A percentile compares a stretch with the other conserved stretches of the same genome.
Evolutionary conservation across 64 coral and sea anemone species (phyloP).

Genomic region (Trachythela sp.): DNA sequence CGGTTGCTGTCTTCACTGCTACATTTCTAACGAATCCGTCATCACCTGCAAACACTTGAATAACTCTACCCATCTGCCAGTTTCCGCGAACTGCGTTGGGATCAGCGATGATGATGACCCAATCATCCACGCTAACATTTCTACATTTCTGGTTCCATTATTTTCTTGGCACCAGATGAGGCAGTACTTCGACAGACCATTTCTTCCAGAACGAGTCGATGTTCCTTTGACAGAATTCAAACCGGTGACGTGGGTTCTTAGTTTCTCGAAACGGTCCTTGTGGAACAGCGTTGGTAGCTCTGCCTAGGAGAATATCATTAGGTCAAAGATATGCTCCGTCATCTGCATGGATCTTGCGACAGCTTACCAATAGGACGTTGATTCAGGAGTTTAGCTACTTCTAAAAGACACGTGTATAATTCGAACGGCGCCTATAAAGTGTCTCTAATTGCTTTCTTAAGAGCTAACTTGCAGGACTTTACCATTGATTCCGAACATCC

Average conservation of each 20-base stretch:
- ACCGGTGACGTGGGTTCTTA: too few species aligned
- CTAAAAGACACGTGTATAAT: conserved; percentile 47
- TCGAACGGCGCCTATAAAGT: conserved; percentile 22
- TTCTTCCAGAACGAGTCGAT: conserved; percentile 45
- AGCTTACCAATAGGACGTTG: conserved; percentile 54
- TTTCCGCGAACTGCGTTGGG: too few species aligned
- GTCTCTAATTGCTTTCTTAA: background rate
- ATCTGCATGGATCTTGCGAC: conserved; percentile 45
- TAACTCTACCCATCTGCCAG: background rate
- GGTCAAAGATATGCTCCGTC: too few species aligned
- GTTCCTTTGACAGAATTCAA: conserved; percentile 48
- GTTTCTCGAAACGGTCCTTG: too few species aligned
- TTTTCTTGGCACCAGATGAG: conserved; percentile 31
- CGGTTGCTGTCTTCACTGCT: background rate
- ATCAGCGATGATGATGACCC: background rate
- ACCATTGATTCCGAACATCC: conserved; percentile 12
- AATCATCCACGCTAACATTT: conserved; percentile 37
- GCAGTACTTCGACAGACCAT: conserved; percentile 52
- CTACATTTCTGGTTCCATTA: conserved; percentile 21
- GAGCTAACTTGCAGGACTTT: background rate
- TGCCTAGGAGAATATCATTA: too few species aligned
- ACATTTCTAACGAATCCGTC: conserved; percentile 38
- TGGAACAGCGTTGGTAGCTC: too few species aligned
- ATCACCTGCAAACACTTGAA: conserved; percentile 32
- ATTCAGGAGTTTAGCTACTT: conserved; percentile 59